A percentile compares a stretch with the other conserved stretches of the same genome.
Evolutionary conservation across 2,888 invertebrate genomes (phyloP).

Genomic region (Marasmarcha lunaedactyla): DNA sequence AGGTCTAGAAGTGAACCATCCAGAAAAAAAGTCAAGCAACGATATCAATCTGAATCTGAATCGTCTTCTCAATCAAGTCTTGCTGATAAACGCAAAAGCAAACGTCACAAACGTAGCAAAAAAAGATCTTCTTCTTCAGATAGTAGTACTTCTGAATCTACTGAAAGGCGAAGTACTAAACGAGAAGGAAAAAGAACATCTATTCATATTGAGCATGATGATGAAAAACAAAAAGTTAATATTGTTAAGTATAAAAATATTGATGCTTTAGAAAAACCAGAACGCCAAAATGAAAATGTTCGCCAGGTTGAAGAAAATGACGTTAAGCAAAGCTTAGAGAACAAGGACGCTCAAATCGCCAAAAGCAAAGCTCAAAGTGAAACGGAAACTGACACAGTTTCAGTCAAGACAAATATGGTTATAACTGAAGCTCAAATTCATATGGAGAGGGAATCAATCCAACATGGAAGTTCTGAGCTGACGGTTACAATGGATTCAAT

Average conservation of each 20-base stretch:
- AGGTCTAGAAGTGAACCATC: conserved; percentile 64
- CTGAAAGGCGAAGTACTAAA: conserved; percentile 47
- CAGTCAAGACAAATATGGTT: conserved; percentile 60
- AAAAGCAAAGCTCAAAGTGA: conserved; percentile 49
- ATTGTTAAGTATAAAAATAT: conserved; percentile 50
- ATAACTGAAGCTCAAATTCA: conserved; percentile 67
- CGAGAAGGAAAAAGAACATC: conserved; percentile 59
- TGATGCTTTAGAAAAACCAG: conserved; percentile 21
- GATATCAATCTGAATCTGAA: conserved; percentile 38
- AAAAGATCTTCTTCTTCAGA: conserved; percentile 53
- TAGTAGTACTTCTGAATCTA: conserved; percentile 55
- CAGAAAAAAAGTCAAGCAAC: conserved; percentile 37
- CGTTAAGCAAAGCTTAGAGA: conserved; percentile 32
- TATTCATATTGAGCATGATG: conserved; percentile 53
- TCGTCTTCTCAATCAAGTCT: conserved; percentile 43
- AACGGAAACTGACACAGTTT: conserved; percentile 59
- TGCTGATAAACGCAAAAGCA: conserved; percentile 47
- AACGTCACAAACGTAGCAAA: conserved; percentile 47
- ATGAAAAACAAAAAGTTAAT: conserved; percentile 56
- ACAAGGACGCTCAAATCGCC: conserved; percentile 26
- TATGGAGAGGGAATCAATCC: conserved; percentile 51
- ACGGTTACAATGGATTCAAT: conserved; percentile 52
- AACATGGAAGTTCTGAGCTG: conserved; percentile 53
- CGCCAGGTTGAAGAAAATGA: conserved; percentile 19
- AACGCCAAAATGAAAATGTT: conserved; percentile 3